These are phyloP conservation scores for Porites lobata DNA, from an alignment of 92 coral and sea anemone species.

Conservation along the genomic window DNA sequence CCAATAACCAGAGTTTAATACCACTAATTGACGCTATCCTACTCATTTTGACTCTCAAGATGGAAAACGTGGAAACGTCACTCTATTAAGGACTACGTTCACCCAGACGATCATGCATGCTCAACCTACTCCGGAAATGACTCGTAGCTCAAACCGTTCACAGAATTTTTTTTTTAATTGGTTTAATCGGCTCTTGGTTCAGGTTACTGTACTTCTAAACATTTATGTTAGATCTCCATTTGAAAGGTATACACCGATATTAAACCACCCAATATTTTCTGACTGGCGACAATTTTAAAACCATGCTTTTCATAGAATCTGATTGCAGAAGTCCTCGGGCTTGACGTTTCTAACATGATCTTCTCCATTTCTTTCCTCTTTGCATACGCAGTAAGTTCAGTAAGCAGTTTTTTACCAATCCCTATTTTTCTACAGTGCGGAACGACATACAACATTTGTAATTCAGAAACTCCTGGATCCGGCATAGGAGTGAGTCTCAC, in stretches of 20 bases:
- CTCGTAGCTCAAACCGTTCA: too few species aligned
- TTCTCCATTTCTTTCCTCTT: constrained; percentile 6
- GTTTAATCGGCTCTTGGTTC: too few species aligned
- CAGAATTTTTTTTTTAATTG: too few species aligned
- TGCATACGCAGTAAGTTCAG: constrained; percentile 24
- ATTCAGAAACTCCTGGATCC: constrained; percentile 59
- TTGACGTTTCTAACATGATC: constrained; percentile 58
- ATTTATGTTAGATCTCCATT: neutral
- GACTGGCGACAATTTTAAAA: neutral
- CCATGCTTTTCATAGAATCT: constrained; percentile 37
- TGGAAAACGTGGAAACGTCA: accelerated
- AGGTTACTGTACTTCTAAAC: too few species aligned
- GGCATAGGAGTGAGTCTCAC: constrained; percentile 59
- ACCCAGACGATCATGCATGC: too few species aligned
- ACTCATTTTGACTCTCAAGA: too few species aligned
- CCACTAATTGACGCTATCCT: too few species aligned
- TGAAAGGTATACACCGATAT: neutral
- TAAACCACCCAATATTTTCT: neutral
- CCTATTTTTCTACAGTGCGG: constrained; percentile 56
- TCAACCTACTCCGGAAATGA: too few species aligned
- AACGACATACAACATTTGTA: constrained; percentile 73
- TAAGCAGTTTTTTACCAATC: constrained; percentile 61
- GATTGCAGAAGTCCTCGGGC: constrained; percentile 55
- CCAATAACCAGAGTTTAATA: too few species aligned
- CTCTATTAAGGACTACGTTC: too few species aligned